Percentiles rank a stretch among this genome's conserved stretches.
These are phyloP conservation scores for Eptesicus fuscus DNA, from an alignment of 2,113 vertebrate species.

Conservation along the genomic window DNA sequence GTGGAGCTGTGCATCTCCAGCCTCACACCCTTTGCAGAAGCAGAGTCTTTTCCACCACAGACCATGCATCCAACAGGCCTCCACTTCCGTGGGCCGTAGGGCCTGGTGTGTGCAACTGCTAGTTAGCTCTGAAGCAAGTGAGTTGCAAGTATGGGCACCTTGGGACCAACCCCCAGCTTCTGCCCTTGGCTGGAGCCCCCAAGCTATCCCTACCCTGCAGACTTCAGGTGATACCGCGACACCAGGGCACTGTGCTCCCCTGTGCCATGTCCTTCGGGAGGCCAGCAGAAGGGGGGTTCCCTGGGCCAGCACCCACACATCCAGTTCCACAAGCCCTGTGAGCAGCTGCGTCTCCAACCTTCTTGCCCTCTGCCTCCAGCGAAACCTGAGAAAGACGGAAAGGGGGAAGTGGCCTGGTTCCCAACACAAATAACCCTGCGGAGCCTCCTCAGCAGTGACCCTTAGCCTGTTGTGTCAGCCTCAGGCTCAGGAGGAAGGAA, in stretches of 20 bases:
- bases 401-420: conserved; percentile 66
- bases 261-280: not conserved
- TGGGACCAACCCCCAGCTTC: not conserved
- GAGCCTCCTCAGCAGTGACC: conserved; percentile 77
- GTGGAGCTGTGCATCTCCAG: not conserved
- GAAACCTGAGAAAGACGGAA: conserved; percentile 77
- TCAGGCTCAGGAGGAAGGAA: conserved; percentile 74
- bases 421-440: conserved; percentile 73
- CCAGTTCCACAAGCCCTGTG: conserved; percentile 17
- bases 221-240: not conserved
- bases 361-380: conserved; percentile 62
- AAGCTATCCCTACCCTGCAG: accelerated
- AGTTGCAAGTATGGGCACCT: too few relatives aligned
- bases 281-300: not conserved
- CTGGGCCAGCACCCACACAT: not conserved
- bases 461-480: conserved; percentile 73
- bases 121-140: not conserved
- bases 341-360: conserved; percentile 57
- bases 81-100: not conserved
- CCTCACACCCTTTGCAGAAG: not conserved
- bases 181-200: not conserved
- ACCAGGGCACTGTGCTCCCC: not conserved
- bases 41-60: not conserved
- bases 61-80: not conserved
- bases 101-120: not conserved